These are phyloP conservation scores for Abramis brama DNA, from an alignment of 2,113 vertebrate species.

Conservation along the genomic window DNA sequence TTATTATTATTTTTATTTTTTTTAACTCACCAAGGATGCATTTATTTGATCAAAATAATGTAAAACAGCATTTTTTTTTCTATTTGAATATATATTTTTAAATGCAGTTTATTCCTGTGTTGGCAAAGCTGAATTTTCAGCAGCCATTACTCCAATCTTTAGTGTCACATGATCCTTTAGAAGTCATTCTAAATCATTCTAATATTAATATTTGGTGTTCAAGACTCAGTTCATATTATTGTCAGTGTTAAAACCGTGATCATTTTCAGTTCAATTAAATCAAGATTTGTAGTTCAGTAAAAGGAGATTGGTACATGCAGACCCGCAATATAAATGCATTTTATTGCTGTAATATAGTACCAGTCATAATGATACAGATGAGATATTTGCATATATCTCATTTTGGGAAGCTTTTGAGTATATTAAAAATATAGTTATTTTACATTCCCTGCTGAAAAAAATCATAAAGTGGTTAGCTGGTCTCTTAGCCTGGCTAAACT, in stretches of 20 bases:
- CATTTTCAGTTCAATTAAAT: not conserved
- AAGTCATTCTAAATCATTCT: not conserved
- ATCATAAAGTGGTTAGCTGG: not conserved
- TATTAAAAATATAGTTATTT: not conserved
- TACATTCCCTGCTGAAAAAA: not conserved
- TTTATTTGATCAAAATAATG: not conserved
- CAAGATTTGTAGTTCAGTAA: not conserved
- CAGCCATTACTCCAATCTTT: not conserved
- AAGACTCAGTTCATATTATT: not conserved
- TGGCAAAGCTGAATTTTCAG: not conserved
- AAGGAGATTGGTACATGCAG: not conserved
- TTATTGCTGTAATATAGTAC: not conserved
- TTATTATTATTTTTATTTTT: too few species aligned
- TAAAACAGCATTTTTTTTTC: not conserved
- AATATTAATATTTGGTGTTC: not conserved
- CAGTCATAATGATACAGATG: not conserved
- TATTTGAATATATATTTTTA: not conserved
- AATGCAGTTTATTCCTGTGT: not conserved
- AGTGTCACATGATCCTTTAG: not conserved
- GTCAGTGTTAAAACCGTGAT: not conserved
- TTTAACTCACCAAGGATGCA: not conserved
- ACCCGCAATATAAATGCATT: not conserved
- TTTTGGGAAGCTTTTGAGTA: not conserved
- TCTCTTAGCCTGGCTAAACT: too few species aligned
- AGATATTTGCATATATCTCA: not conserved